Evolutionary conservation across 2,888 invertebrate genomes (phyloP).

Genomic region (Dioctria rufipes): DNA sequence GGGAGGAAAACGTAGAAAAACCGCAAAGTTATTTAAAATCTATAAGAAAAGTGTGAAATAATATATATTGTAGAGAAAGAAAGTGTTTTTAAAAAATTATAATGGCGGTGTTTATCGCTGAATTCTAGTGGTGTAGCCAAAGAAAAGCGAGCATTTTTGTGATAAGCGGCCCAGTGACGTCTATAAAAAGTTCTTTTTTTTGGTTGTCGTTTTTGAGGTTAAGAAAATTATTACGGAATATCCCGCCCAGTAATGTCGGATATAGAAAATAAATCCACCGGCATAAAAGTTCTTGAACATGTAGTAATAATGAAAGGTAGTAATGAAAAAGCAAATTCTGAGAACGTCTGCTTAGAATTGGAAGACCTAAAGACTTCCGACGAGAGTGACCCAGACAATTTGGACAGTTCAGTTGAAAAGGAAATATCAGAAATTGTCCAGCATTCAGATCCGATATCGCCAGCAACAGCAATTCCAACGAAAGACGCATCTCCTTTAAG

Average conservation of each 20-base stretch:
- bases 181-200: slow-evolving; percentile 10
- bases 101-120: slow-evolving; percentile 38
- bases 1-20: not conserved
- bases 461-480: slow-evolving; percentile 28
- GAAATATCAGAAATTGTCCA: slow-evolving; percentile 43
- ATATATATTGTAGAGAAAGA: not conserved
- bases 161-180: slow-evolving; percentile 30
- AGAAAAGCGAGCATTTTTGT: not conserved
- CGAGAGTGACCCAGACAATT: not conserved
- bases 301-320: not conserved
- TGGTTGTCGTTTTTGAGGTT: slow-evolving; percentile 27
- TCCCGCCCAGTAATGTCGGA: slow-evolving; percentile 40
- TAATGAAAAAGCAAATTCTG: not conserved
- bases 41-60: not conserved
- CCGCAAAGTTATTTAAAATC: not conserved
- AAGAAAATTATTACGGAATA: slow-evolving; percentile 1
- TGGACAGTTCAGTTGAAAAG: slow-evolving; percentile 16
- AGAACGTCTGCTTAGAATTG: not conserved
- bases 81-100: slow-evolving; percentile 25
- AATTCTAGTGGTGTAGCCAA: slow-evolving; percentile 30
- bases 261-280: slow-evolving; percentile 1
- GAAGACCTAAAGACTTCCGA: not conserved
- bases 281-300: slow-evolving; percentile 23
- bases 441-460: slow-evolving; percentile 45
- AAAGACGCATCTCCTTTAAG: slow-evolving; percentile 1